Evolutionary conservation across 2,113 vertebrate genomes (phyloP).

Genomic region (Macaca nemestrina): DNA sequence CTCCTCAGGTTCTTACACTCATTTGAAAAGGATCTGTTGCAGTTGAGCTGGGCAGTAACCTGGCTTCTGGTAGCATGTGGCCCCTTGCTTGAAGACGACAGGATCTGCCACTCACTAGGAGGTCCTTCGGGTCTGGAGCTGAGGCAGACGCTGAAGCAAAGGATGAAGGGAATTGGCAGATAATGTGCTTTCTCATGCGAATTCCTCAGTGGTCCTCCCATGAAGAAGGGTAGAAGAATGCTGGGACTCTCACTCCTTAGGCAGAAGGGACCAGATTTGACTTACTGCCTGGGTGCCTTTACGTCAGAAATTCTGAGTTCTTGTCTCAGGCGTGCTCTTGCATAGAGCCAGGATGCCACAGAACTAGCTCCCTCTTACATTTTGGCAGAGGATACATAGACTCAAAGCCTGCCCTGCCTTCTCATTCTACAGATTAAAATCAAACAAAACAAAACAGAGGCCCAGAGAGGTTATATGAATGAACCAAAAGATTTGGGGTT

Average conservation of each 20-base stretch:
- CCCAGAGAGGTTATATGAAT: not conserved
- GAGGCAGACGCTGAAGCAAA: not conserved
- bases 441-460: not conserved
- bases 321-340: not conserved
- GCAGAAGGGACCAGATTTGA: not conserved
- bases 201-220: not conserved
- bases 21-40: not conserved
- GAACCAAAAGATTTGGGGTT: not conserved
- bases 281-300: not conserved
- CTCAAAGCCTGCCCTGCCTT: not conserved
- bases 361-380: not conserved
- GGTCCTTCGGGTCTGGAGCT: not conserved
- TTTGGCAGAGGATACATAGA: not conserved
- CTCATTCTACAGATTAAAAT: not conserved
- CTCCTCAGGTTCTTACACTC: not conserved
- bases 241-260: not conserved
- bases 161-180: not conserved
- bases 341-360: rapidly evolving
- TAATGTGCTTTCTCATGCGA: not conserved
- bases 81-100: not conserved
- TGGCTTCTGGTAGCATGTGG: not conserved
- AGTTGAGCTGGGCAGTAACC: no score
- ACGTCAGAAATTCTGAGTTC: not conserved
- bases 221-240: not conserved
- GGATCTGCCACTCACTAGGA: not conserved